Evolutionary conservation across 2,797 vertebrate species (phyloP).

Genomic region (Esox masquinongy): DNA sequence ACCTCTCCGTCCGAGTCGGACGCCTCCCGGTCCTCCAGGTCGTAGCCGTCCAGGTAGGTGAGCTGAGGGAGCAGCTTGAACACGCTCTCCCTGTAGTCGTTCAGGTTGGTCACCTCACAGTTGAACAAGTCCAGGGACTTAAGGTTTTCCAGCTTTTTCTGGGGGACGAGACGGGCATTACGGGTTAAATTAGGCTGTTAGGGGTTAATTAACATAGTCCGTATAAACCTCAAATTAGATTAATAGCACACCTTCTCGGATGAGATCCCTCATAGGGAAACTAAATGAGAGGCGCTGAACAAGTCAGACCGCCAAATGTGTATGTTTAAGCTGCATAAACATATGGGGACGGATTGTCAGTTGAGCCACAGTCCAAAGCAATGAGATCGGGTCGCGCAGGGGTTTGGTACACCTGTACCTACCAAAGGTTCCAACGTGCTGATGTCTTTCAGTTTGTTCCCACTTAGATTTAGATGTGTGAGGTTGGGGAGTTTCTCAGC

Average conservation of each 20-base stretch:
- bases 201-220: not conserved
- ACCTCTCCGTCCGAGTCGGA: conserved; percentile 89
- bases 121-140: conserved; percentile 94
- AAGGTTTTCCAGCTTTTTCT: conserved; percentile 91
- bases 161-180: conserved; percentile 26
- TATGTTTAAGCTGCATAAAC: not conserved
- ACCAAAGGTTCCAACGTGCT: conserved; percentile 94
- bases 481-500: conserved; percentile 92
- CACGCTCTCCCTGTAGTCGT: conserved; percentile 91
- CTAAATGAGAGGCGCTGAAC: not conserved
- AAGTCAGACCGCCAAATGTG: not conserved
- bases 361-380: not conserved
- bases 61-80: conserved; percentile 90
- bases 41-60: conserved; percentile 90
- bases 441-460: conserved; percentile 95
- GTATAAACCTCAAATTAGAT: not conserved
- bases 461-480: conserved; percentile 91
- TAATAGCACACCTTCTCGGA: not conserved
- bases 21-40: conserved; percentile 85
- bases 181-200: not conserved
- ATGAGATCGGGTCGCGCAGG: not conserved
- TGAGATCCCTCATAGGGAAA: not conserved
- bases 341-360: not conserved
- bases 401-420: conserved; percentile 44
- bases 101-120: conserved; percentile 92